A percentile compares a stretch with the other conserved stretches of the same genome.
Conservation (phyloP, 2,797 vertebrate genomes). For the Siniperca obscura region DNA sequence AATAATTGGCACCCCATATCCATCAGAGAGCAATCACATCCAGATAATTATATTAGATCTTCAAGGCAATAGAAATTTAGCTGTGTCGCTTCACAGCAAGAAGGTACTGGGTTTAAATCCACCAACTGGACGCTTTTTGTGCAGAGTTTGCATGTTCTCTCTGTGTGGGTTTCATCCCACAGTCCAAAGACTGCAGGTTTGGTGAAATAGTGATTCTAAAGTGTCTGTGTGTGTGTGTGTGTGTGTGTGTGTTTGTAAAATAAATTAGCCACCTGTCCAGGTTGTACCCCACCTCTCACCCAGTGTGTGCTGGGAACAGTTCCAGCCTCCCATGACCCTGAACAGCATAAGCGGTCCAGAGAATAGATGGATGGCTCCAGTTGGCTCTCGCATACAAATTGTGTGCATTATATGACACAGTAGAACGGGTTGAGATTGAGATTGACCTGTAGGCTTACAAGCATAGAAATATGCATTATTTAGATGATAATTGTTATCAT, state of each 20-base stretch:
- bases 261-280: constrained; percentile 13
- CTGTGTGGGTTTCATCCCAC: background rate
- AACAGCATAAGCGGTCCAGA: background rate
- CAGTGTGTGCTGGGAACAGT: constrained; percentile 1
- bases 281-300: background rate
- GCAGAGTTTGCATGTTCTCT: background rate
- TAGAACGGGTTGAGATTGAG: too few relatives aligned
- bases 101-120: background rate
- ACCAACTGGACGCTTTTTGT: background rate
- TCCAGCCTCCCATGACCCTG: constrained; percentile 21
- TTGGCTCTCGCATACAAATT: constrained; percentile 6
- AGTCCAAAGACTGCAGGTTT: constrained; percentile 3
- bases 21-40: constrained; percentile 2
- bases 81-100: background rate
- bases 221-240: background rate
- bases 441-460: background rate
- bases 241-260: background rate
- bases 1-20: constrained; percentile 39
- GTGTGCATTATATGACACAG: constrained; percentile 8
- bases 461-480: background rate
- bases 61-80: background rate
- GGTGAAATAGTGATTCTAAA: background rate
- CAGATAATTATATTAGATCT: background rate
- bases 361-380: background rate
- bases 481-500: background rate